Percentiles rank a stretch among this genome's conserved stretches.
phyloP scores from a whole-genome alignment of 2,797 vertebrate genomes.

The Vespertilio murinus region DNA sequence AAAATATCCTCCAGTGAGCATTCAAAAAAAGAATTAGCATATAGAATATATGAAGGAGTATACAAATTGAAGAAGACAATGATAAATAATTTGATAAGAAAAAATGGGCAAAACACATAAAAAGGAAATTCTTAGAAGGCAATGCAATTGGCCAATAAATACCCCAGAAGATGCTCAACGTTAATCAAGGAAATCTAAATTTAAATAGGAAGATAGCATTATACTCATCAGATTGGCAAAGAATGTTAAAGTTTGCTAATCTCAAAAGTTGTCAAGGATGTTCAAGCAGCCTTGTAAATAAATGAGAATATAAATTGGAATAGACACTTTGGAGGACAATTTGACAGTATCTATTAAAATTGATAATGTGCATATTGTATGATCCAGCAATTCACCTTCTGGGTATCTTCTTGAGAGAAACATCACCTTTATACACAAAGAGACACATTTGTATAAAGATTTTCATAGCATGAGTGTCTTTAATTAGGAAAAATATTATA shows the following conservation, averaged over 20 bases:
- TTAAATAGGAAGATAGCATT: not conserved
- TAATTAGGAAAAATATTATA: not conserved
- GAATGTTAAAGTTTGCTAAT: not conserved
- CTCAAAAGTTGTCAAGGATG: not conserved
- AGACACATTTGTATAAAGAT: not conserved
- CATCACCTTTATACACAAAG: not conserved
- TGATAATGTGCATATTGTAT: not conserved
- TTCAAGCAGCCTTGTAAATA: not conserved
- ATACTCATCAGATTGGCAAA: not conserved
- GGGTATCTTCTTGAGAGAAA: not conserved
- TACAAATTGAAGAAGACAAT: slow-evolving; percentile 6
- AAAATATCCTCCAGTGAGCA: no score
- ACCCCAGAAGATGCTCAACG: not conserved
- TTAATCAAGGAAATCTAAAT: slow-evolving; percentile 5
- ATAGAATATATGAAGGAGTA: not conserved
- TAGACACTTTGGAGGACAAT: not conserved
- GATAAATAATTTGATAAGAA: not conserved
- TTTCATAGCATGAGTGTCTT: not conserved
- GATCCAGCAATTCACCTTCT: not conserved
- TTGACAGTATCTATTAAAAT: slow-evolving; percentile 6
- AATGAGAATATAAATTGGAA: not conserved
- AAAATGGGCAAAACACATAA: not conserved
- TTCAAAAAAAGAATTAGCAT: not conserved
- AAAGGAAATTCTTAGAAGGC: not conserved
- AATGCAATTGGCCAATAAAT: not conserved